Conservation (phyloP, 2,797 vertebrate genomes). For the Galaxias olidus region DNA sequence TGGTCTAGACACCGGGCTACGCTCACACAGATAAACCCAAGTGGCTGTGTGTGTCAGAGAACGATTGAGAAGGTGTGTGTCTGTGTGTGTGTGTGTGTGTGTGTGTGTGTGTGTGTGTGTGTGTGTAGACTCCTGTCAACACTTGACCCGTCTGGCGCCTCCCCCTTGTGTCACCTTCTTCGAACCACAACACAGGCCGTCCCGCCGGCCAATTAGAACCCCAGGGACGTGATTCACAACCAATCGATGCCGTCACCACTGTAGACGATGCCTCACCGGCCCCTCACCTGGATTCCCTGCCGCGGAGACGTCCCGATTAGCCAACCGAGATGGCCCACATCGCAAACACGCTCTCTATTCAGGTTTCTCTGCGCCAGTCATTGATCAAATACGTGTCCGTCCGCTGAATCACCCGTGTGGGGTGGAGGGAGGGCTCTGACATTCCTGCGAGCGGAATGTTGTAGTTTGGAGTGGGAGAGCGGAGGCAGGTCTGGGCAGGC, state of each 20-base stretch:
- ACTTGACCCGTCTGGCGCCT: conserved; percentile 50
- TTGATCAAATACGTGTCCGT: conserved; percentile 18
- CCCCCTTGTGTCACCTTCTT: conserved; percentile 16
- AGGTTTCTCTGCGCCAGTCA: no score
- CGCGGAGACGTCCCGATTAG: conserved; percentile 44
- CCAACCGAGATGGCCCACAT: conserved; percentile 44
- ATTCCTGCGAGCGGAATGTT: conserved; percentile 69
- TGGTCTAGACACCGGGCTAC: not conserved
- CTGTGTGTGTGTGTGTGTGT: conserved; percentile 7
- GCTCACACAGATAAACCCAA: no score
- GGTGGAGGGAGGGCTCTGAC: conserved; percentile 54
- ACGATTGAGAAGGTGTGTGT: not conserved
- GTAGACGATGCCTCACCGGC: conserved; percentile 51
- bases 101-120: conserved; percentile 8
- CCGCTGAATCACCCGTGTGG: conserved; percentile 36
- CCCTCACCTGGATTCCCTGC: conserved; percentile 59
- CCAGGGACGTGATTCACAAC: conserved; percentile 62
- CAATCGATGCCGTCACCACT: conserved; percentile 43
- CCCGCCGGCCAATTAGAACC: conserved; percentile 45
- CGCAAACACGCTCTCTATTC: not conserved
- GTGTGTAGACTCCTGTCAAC: conserved; percentile 3
- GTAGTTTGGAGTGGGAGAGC: conserved; percentile 69
- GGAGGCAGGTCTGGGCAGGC: conserved; percentile 70
- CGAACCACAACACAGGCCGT: conserved; percentile 9
- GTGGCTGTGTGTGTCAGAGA: no score